These are phyloP conservation scores for Catharus minimus DNA, from an alignment of 2,113 vertebrate genomes.

Conservation along the genomic window DNA sequence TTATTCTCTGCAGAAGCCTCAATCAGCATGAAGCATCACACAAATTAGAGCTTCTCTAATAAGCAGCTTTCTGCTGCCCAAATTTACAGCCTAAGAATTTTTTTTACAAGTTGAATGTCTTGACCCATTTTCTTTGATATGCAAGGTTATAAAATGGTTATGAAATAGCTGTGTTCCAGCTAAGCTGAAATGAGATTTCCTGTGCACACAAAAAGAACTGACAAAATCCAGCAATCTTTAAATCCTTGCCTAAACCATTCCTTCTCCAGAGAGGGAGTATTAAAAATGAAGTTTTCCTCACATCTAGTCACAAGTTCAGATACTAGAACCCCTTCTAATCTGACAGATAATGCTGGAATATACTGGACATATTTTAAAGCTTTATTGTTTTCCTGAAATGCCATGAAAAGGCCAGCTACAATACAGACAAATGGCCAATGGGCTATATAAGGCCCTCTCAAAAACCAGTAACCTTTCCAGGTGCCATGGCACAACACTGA, in stretches of 20 bases:
- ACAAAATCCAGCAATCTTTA: neutral
- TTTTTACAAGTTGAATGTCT: neutral
- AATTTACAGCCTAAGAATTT: neutral
- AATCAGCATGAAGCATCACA: neutral
- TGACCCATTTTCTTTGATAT: conserved; percentile 54
- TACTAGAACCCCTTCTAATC: neutral
- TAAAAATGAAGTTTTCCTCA: neutral
- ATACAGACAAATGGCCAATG: neutral
- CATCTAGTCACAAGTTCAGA: neutral
- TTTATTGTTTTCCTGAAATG: neutral
- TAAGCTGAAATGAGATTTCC: conserved; percentile 24
- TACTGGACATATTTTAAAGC: neutral
- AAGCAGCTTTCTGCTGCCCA: conserved; percentile 7
- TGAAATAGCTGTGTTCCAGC: conserved; percentile 29
- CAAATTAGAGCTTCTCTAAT: conserved; percentile 4
- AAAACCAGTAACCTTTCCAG: neutral
- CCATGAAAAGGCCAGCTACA: neutral
- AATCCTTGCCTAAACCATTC: neutral
- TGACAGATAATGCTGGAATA: neutral
- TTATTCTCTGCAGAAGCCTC: neutral
- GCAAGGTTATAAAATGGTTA: conserved; percentile 29
- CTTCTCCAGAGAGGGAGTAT: neutral
- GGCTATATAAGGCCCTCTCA: neutral
- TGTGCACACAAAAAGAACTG: neutral
- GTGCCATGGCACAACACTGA: neutral